These are phyloP conservation scores for Macrobrachium nipponense DNA, from an alignment of 1,140 invertebrate genomes.

Conservation along the genomic window DNA sequence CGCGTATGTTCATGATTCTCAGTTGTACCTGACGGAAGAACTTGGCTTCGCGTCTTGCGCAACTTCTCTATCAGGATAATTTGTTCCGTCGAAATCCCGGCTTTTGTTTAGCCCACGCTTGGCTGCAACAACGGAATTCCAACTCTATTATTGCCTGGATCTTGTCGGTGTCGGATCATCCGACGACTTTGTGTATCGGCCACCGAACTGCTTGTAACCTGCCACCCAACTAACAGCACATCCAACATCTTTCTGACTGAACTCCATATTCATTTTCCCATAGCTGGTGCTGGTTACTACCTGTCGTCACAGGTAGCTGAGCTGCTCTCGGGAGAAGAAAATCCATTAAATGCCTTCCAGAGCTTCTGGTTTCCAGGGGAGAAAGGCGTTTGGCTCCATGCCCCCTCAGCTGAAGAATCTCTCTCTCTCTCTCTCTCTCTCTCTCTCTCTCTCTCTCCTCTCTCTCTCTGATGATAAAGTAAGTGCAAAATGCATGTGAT, in stretches of 20 bases:
- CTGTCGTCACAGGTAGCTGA: no score
- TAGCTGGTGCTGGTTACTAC: no score
- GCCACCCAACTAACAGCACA: no score
- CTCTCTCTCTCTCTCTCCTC: not conserved
- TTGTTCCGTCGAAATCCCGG: constrained; percentile 24
- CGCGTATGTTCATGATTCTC: not conserved
- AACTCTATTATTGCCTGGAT: not conserved
- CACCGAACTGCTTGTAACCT: no score
- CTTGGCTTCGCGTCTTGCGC: not conserved
- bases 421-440: not conserved
- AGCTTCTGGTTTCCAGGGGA: no score
- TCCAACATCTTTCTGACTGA: no score
- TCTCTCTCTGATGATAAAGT: not conserved
- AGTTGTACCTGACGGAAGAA: no score
- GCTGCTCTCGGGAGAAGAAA: no score
- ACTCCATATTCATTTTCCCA: no score
- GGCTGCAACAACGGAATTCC: constrained; percentile 41
- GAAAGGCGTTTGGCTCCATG: not conserved
- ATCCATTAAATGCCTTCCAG: no score
- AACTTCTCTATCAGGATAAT: constrained; percentile 44
- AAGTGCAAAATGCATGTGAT: no score
- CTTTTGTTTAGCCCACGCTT: constrained; percentile 43
- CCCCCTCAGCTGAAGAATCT: not conserved
- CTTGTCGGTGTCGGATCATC: not conserved
- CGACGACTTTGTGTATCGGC: no score